phyloP scores from a whole-genome alignment of 2,888 invertebrate species.

The Panzeria rudis region DNA sequence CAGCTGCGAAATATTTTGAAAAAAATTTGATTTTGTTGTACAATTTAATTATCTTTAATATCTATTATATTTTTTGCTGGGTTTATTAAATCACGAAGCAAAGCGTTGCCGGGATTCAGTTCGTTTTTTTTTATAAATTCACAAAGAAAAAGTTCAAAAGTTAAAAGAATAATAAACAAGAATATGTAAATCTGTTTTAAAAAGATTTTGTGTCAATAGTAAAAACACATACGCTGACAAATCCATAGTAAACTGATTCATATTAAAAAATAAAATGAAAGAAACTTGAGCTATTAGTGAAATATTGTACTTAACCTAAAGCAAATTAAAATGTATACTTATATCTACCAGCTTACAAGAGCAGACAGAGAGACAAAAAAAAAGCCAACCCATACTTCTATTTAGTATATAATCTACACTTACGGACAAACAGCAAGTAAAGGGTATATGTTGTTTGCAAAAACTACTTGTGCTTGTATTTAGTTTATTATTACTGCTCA shows the following conservation, averaged over 20 bases:
- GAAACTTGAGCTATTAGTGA: conserved; percentile 62
- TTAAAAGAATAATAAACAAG: conserved; percentile 67
- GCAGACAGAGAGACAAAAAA: background rate
- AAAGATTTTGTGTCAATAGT: conserved; percentile 55
- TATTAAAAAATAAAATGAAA: conserved; percentile 43
- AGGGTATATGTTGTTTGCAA: too few species aligned
- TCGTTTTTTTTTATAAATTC: conserved; percentile 53
- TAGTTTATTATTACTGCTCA: conserved; percentile 50
- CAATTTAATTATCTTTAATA: background rate
- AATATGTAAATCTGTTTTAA: conserved; percentile 22
- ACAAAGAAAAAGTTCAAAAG: conserved; percentile 65
- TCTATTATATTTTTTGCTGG: background rate
- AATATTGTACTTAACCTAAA: conserved; percentile 61
- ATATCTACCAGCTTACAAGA: background rate
- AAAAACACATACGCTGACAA: background rate
- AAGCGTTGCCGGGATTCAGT: conserved; percentile 15
- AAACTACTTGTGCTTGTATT: background rate
- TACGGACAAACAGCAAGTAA: background rate
- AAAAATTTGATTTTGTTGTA: too few species aligned
- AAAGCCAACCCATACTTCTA: background rate
- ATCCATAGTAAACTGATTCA: background rate
- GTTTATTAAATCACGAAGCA: conserved; percentile 11
- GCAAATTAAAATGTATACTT: conserved; percentile 65
- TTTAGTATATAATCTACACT: background rate
- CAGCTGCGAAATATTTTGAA: too few species aligned